Conservation (phyloP, 1,140 invertebrate genomes). For the Caenorhabditis brenneri region DNA sequence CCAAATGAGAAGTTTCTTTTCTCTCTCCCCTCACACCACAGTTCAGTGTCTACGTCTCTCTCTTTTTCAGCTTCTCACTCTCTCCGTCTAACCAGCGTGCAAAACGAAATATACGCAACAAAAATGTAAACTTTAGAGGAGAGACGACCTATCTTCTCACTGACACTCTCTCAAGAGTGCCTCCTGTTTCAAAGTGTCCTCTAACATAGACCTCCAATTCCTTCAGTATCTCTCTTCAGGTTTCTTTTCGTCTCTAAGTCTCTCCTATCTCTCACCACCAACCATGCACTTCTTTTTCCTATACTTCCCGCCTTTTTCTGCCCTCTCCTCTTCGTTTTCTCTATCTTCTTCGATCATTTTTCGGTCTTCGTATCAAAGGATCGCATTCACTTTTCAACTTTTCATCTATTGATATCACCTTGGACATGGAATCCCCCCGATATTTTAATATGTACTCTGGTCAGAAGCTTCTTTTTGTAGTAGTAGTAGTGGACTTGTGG, state of each 20-base stretch:
- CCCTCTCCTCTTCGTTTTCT: not conserved
- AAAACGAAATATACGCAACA: not conserved
- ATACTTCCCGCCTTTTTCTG: not conserved
- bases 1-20: not conserved
- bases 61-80: not conserved
- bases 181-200: not conserved
- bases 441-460: too few species aligned
- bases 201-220: not conserved
- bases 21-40: not conserved
- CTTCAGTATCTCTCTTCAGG: not conserved
- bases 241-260: not conserved
- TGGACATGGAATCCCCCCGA: not conserved
- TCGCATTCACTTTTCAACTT: slow-evolving; percentile 37
- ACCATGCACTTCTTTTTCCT: not conserved
- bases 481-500: too few species aligned
- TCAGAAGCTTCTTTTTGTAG: too few species aligned
- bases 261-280: not conserved
- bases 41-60: not conserved
- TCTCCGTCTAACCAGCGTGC: not conserved
- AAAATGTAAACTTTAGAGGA: slow-evolving; percentile 21
- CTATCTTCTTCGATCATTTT: slow-evolving; percentile 9
- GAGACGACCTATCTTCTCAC: not conserved
- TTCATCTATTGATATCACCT: not conserved
- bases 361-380: slow-evolving; percentile 42
- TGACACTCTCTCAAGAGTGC: slow-evolving; percentile 6